phyloP scores from a whole-genome alignment of 1,140 invertebrate genomes.

The Hyles euphorbiae region DNA sequence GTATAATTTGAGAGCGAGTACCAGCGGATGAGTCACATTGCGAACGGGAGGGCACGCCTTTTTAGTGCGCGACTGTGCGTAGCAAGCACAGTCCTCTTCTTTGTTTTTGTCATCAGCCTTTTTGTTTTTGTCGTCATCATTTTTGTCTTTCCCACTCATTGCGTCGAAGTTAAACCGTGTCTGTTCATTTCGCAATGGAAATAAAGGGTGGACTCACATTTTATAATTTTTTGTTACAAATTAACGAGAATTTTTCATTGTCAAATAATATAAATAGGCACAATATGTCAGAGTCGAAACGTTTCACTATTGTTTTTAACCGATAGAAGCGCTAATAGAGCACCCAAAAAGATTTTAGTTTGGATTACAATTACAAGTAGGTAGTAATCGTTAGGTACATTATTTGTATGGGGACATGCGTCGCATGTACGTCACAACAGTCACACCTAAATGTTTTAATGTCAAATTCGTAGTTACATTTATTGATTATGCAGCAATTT shows the following conservation, averaged over 20 bases:
- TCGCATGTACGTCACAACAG: neutral
- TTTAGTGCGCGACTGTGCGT: constrained; percentile 28
- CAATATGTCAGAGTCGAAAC: too few species aligned
- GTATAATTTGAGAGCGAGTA: constrained; percentile 11
- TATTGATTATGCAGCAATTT: constrained; percentile 43
- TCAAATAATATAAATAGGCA: neutral
- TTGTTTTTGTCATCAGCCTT: constrained; percentile 36
- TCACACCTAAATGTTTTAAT: constrained; percentile 23
- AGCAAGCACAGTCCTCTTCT: constrained; percentile 42
- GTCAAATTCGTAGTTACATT: constrained; percentile 62
- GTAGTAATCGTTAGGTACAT: too few species aligned
- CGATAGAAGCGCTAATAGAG: too few species aligned
- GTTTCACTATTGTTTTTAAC: too few species aligned
- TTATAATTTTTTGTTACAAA: constrained; percentile 3
- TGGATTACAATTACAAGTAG: too few species aligned
- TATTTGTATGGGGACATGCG: too few species aligned
- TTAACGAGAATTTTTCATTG: constrained; percentile 13
- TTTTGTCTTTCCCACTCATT: constrained; percentile 42
- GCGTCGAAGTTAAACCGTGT: constrained; percentile 16
- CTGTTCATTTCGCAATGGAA: constrained; percentile 19
- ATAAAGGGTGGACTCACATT: constrained; percentile 16
- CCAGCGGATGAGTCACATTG: constrained; percentile 62
- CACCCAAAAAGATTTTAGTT: too few species aligned
- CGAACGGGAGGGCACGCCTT: constrained; percentile 42
- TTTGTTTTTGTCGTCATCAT: constrained; percentile 33